These are phyloP conservation scores for Motacilla tschutschensis DNA, from an alignment of 2,113 vertebrate species.

Conservation along the genomic window DNA sequence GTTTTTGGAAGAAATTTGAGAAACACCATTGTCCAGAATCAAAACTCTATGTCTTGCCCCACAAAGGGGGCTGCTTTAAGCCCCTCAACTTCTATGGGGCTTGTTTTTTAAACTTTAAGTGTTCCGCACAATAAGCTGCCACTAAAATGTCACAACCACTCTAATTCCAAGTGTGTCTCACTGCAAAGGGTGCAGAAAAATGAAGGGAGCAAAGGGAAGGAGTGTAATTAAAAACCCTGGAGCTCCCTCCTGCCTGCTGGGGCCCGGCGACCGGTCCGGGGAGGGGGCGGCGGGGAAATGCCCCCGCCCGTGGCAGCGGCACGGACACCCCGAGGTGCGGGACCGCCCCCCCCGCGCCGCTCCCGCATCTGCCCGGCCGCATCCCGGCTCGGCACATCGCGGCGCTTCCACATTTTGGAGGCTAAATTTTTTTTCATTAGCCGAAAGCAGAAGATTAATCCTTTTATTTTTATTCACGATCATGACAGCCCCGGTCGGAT, in stretches of 20 bases:
- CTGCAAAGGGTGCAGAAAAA: constrained; percentile 62
- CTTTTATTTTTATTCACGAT: constrained; percentile 41
- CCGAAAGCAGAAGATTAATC: not conserved
- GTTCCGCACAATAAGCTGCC: constrained; percentile 87
- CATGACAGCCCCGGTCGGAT: constrained; percentile 11
- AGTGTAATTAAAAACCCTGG: constrained; percentile 51
- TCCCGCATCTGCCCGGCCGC: not conserved
- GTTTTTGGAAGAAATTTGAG: constrained; percentile 96
- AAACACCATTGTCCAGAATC: constrained; percentile 96
- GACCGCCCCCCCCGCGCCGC: not conserved
- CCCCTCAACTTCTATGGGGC: constrained; percentile 88
- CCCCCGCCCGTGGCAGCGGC: not conserved
- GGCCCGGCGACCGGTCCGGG: not conserved
- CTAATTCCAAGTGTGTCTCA: constrained; percentile 76
- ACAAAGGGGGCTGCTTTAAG: constrained; percentile 92
- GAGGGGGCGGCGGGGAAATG: not conserved
- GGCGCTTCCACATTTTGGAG: constrained; percentile 8
- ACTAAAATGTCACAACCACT: constrained; percentile 88
- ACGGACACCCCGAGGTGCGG: not conserved
- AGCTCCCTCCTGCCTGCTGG: constrained; percentile 6
- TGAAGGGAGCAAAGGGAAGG: constrained; percentile 54
- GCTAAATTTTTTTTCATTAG: not conserved
- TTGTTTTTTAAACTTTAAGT: constrained; percentile 97
- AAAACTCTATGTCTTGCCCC: constrained; percentile 92
- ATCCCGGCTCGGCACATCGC: not conserved